Base-by-base conservation (phyloP, 2,113 vertebrate species). In the Acanthochromis polyacanthus region DNA sequence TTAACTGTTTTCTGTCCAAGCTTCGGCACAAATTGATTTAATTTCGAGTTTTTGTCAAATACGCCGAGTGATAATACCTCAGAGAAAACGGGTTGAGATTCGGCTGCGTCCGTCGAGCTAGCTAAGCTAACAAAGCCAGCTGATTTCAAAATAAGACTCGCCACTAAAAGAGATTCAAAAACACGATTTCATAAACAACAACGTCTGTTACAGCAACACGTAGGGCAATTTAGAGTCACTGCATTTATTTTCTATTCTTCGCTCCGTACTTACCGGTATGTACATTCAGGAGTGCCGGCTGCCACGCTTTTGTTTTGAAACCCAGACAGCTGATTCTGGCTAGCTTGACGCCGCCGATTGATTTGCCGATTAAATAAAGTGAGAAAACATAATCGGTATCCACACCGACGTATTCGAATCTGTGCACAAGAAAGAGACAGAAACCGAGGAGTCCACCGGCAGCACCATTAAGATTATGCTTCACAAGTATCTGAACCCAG, bases 231-330 rank as follows among this genome's bases (percentile, higher is more conserved):
- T 0, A n/a, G 0, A 14, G 3, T 2, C 0, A 1, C 17, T 0
- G 0, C 20, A 1, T 17, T 45, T 0, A 4, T 19, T 38, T 8
- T 1, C 8, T 2, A 56, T 2, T 30, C 2, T 1, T 22, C 0
- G 10, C 1, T 2, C 17, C 52, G 19, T 0, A 56, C 63, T 66
- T 56, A 85, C 73, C 53, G 2, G 19, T 2, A 16, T 0, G 30
- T 59, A 45, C 56, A 19, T 17, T 38, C 32, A 20, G 51, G 4
- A 4, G 7, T 3, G 2, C 22, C 10, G 12, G 10, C 7, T n/a
- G 1, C 11, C 5, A 12, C 0, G n/a, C 71, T 63, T 71, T 82
- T 90, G 8, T 81, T 87, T 76, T 83, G 86, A 83, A 84, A 81
- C 38, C n/a, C 9, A 0, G 3, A 1, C 1, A 17, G 12, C 10